Evolutionary conservation across 2,888 invertebrate species (phyloP), one percentile per base, ranked within the genome.

Genomic region (Rotaria socialis): DNA sequence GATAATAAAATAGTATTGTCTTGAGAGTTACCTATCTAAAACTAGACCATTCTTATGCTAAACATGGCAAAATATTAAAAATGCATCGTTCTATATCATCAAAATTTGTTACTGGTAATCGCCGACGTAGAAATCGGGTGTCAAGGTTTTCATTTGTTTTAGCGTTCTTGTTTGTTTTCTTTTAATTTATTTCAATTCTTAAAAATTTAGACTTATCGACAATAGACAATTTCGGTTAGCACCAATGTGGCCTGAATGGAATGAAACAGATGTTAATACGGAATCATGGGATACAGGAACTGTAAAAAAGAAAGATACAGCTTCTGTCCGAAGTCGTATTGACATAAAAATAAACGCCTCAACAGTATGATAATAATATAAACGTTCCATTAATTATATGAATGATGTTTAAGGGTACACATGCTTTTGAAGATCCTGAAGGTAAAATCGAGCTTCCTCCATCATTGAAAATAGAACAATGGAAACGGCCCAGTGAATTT

Each of bases 401-500:
- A 67, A 16, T n/a, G 5, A 85, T 56, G 41, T 24, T 67, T 43
- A 52, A 88, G 88, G 87, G 88, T 24, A 89, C 89, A n/a, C 89
- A 90, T 87, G 89, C 89, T 74, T 91, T 91, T 89, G 91, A 91
- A 86, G 91, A 91, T 88, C 91, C 91, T 2, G 91, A 91, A 85
- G 91, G 91, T 8, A 90, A 90, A 87, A 88, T 91, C 87, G 90
- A 91, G 74, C 88, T 90, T 88, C 91, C 91, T 35, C 87, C 89
- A 2, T 89, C 90, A 41, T 87, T 91, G 43, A 89, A 88, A 88
- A 90, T 90, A 4, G 89, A 89, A 84, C 88, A 89, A 56, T 91
- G 90, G 90, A 90, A 90, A 88, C 88, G 91, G 75, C 91, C 91
- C 24, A 89, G 89, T 84, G 91, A 91, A 85, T 90, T 89, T 87